A percentile compares a stretch with the other conserved stretches of the same genome.
phyloP scores from a whole-genome alignment of 2,113 vertebrate species.

The Columba livia region DNA sequence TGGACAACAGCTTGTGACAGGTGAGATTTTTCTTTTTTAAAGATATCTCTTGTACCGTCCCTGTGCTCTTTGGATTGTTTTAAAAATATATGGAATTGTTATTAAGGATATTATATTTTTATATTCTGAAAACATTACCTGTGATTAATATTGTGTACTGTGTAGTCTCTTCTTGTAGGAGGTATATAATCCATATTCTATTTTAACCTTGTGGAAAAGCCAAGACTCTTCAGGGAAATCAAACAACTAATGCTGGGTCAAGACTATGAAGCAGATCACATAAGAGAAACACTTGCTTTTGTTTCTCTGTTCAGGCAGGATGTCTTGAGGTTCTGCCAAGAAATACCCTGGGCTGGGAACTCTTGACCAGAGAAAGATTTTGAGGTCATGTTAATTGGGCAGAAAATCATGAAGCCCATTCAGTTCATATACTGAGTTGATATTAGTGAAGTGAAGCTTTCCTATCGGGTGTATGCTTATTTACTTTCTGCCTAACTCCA shows the following conservation, averaged over 20 bases:
- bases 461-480: not conserved
- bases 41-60: not conserved
- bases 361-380: not conserved
- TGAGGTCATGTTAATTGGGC: slow-evolving; percentile 28
- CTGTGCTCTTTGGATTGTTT: not conserved
- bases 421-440: not conserved
- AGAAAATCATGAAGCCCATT: not conserved
- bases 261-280: not conserved
- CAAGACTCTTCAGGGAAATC: slow-evolving; percentile 9
- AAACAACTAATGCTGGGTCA: not conserved
- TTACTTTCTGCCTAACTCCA: not conserved
- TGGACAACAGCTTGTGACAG: slow-evolving; percentile 90
- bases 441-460: slow-evolving; percentile 4
- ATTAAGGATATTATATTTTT: not conserved
- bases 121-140: not conserved
- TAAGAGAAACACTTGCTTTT: not conserved
- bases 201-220: slow-evolving; percentile 36
- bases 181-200: slow-evolving; percentile 9
- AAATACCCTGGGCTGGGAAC: not conserved
- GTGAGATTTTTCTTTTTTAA: slow-evolving; percentile 69
- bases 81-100: not conserved
- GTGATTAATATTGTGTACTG: slow-evolving; percentile 19
- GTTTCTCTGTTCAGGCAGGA: slow-evolving; percentile 1
- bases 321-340: slow-evolving; percentile 37
- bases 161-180: not conserved